These are phyloP conservation scores for Dendronephthya gigantea DNA, from an alignment of 64 coral and sea anemone genomes.

Conservation along the genomic window DNA sequence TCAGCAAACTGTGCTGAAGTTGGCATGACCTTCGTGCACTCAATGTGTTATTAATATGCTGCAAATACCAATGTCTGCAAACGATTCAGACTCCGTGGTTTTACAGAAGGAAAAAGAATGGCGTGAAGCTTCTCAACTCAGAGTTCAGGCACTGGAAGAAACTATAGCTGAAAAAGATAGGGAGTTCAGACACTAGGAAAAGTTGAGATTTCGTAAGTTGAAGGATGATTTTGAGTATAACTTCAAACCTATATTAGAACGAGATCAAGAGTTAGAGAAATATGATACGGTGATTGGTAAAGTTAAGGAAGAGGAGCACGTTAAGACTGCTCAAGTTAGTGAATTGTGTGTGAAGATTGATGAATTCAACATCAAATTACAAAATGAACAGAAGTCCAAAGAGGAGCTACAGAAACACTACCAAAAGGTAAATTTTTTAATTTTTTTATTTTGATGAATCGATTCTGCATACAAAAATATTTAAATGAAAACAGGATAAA, in stretches of 20 bases:
- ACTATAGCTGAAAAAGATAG: slow-evolving; percentile 61
- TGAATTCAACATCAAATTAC: slow-evolving; percentile 58
- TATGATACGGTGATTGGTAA: slow-evolving; percentile 65
- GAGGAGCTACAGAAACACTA: slow-evolving; percentile 82
- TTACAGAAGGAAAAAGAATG: slow-evolving; percentile 95
- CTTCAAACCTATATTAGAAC: slow-evolving; percentile 63
- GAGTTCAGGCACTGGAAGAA: slow-evolving; percentile 52
- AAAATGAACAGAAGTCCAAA: slow-evolving; percentile 56
- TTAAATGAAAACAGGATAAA: too few species aligned
- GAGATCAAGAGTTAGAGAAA: slow-evolving; percentile 73
- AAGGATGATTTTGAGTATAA: slow-evolving; percentile 97
- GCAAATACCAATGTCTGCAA: neutral
- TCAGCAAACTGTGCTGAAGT: too few species aligned
- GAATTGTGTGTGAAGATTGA: slow-evolving; percentile 79
- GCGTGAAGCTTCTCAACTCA: slow-evolving; percentile 62
- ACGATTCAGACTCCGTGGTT: slow-evolving; percentile 10
- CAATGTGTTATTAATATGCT: too few species aligned
- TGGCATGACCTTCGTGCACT: too few species aligned
- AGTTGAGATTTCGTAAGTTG: slow-evolving; percentile 65
- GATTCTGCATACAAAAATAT: too few species aligned
- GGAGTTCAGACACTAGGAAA: slow-evolving; percentile 53
- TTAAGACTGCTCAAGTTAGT: slow-evolving; percentile 67
- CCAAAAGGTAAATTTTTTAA: slow-evolving; percentile 60
- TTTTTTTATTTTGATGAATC: neutral
- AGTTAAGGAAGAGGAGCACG: slow-evolving; percentile 46